phyloP scores from a whole-genome alignment of 2,888 invertebrate species.

The Xestobium rufovillosum region DNA sequence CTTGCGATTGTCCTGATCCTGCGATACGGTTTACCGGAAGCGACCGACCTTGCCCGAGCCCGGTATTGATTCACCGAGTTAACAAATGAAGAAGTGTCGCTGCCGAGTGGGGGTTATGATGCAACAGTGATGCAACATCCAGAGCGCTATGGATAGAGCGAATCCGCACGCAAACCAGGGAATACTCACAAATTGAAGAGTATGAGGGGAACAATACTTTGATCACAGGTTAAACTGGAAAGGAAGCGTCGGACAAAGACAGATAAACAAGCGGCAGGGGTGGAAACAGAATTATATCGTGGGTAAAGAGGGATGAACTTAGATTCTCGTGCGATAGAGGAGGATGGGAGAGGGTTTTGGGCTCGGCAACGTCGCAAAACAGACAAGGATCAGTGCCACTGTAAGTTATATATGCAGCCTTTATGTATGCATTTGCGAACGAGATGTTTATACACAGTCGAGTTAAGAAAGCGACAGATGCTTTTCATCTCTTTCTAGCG shows the following conservation, averaged over 20 bases:
- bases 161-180: conserved; percentile 8
- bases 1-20: conserved; percentile 37
- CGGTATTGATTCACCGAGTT: conserved; percentile 38
- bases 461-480: conserved; percentile 30
- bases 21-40: conserved; percentile 32
- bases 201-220: conserved; percentile 28
- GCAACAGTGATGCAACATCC: conserved; percentile 29
- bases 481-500: conserved; percentile 21
- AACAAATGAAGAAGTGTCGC: conserved; percentile 41
- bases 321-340: conserved; percentile 15
- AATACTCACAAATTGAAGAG: conserved; percentile 2
- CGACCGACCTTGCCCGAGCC: conserved; percentile 33
- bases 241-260: conserved; percentile 32
- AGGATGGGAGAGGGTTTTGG: conserved; percentile 13
- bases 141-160: conserved; percentile 14
- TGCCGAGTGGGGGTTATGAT: conserved; percentile 24
- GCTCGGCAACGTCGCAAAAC: conserved; percentile 30
- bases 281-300: conserved; percentile 32
- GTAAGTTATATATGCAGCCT: conserved; percentile 38
- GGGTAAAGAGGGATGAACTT: conserved; percentile 18
- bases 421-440: conserved; percentile 39
- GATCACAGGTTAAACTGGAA: conserved; percentile 36
- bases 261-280: conserved; percentile 28
- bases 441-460: conserved; percentile 38
- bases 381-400: conserved; percentile 39